Conservation (phyloP, 2,888 invertebrate species). For the Nephrotoma guestfalica region DNA sequence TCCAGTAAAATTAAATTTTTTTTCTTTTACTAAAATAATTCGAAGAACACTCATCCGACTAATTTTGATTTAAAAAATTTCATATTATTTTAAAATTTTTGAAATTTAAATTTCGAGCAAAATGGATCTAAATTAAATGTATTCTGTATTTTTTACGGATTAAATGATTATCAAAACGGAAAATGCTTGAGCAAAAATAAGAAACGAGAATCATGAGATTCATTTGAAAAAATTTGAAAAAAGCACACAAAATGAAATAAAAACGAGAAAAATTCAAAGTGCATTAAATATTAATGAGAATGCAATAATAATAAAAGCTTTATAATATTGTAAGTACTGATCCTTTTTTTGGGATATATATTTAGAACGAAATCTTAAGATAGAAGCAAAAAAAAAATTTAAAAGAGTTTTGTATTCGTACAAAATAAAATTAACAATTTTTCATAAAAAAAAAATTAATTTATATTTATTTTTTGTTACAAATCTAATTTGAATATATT, state of each 20-base stretch:
- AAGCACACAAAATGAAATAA: not conserved
- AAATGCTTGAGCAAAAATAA: not conserved
- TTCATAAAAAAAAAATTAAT: not conserved
- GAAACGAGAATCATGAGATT: not conserved
- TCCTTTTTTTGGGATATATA: not conserved
- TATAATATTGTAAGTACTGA: not conserved
- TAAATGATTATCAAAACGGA: not conserved
- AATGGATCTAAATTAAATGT: not conserved
- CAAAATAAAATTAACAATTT: not conserved
- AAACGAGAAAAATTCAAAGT: not conserved
- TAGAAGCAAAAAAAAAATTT: not conserved
- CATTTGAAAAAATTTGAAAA: not conserved
- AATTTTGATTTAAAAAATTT: not conserved
- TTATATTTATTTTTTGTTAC: not conserved
- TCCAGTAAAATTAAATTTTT: too few relatives aligned
- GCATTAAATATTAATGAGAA: not conserved
- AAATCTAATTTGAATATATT: not conserved
- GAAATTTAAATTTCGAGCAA: not conserved
- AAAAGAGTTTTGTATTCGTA: not conserved
- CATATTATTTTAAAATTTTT: not conserved
- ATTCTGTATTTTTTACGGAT: not conserved
- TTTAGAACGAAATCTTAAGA: not conserved
- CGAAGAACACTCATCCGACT: not conserved
- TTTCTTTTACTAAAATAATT: too few relatives aligned
- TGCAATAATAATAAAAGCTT: not conserved